Base-by-base conservation (phyloP, 2,888 invertebrate genomes). In the Altica lythri region DNA sequence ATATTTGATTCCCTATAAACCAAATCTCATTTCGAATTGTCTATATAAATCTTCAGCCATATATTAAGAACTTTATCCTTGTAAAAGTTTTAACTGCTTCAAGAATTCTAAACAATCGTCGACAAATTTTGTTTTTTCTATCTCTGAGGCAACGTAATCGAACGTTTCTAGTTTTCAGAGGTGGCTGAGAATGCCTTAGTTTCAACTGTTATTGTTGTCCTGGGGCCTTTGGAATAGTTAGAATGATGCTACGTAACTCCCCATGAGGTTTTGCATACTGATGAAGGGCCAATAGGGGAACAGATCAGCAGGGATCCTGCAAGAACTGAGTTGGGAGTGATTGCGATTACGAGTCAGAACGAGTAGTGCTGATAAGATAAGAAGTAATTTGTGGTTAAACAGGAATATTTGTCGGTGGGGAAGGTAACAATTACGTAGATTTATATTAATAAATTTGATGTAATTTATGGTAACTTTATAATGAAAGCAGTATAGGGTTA, bases 241-340 rank as follows among this genome's bases (percentile, higher is more conserved):
- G 16, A 45, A 45, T 45, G 29, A 29, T 25, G 27, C 48, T 27
- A 27, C 12, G 17, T 14, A 37, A 29, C 37, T 47, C 43, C 42
- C 46, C 2, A 30, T 46, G 47, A 51, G 40, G 34, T 55, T 51
- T 46, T 47, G 55, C 46, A 51, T 51, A 51, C 55, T 55, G 47
- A 55, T 55, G 47, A 51, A 46, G 43, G 32, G 50, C 16, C 47
- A 43, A 51, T 55, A 43, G 38, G 55, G 46, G 40, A 49, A 18
- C 13, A 19, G 29, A 12, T 42, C 14, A 22, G 25, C 22, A 27
- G 22, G 25, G 42, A 25, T 27, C 5, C 25, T 10, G 17, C 6
- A 43, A 43, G 29, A 43, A 43, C 8, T 14, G 43, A 16, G 30
- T 30, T 30, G 30, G 18, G 25, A 30, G 17, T 43, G 30, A 30